Percentiles rank a stretch among this genome's conserved stretches.
These are phyloP conservation scores for Phylloscopus collybita DNA, from an alignment of 2,797 vertebrate genomes.

Conservation along the genomic window DNA sequence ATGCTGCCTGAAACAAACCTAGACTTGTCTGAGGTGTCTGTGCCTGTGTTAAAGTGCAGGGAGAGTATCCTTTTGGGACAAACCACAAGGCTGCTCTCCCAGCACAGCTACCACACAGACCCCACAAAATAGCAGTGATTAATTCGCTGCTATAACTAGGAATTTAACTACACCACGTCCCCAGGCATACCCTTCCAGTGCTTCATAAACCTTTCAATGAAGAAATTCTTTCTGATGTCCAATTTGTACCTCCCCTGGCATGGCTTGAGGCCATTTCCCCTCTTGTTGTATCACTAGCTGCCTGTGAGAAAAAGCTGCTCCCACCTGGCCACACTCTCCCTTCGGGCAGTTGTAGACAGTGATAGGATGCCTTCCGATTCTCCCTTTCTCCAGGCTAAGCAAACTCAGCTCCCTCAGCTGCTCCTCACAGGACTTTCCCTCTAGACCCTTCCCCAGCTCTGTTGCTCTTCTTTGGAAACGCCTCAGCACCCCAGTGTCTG, in stretches of 20 bases:
- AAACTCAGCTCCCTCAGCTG: neutral
- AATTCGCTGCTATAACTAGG: too few species aligned
- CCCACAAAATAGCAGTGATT: too few species aligned
- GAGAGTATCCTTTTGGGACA: too few species aligned
- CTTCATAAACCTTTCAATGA: neutral
- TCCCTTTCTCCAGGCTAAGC: neutral
- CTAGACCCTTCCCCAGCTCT: neutral
- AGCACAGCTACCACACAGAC: too few species aligned
- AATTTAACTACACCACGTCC: neutral
- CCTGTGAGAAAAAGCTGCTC: accelerated
- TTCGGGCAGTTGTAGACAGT: neutral
- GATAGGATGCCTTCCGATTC: accelerated
- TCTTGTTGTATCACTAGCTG: neutral
- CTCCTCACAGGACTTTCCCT: neutral
- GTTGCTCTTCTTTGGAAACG: accelerated
- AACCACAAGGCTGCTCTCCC: too few species aligned
- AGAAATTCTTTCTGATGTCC: neutral
- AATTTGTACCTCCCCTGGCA: neutral
- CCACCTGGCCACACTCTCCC: neutral
- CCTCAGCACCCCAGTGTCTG: too few species aligned
- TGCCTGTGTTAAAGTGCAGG: too few species aligned
- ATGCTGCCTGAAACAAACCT: too few species aligned
- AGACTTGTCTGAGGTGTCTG: too few species aligned
- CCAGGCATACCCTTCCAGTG: neutral
- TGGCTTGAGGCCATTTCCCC: neutral